These are phyloP conservation scores for Takifugu ocellatus DNA, from an alignment of 2,797 vertebrate genomes.

Conservation along the genomic window DNA sequence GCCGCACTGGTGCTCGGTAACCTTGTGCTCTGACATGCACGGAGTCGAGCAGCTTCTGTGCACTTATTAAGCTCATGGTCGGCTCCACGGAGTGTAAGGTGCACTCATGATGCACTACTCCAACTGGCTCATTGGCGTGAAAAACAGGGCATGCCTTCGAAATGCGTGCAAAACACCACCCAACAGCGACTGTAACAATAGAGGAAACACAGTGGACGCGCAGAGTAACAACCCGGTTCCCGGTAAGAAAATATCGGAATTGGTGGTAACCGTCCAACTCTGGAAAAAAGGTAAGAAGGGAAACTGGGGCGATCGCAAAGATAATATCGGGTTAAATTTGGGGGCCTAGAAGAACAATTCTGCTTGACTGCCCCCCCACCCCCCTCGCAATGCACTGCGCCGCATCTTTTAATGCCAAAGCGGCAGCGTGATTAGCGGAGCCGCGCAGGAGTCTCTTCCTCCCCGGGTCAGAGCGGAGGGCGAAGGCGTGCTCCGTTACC, in stretches of 20 bases:
- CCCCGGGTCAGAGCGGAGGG: slow-evolving; percentile 72
- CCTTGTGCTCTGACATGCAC: slow-evolving; percentile 24
- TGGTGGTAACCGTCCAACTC: slow-evolving; percentile 44
- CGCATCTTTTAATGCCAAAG: not conserved
- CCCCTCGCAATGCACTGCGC: too few species aligned
- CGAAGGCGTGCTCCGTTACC: slow-evolving; percentile 83
- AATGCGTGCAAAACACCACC: slow-evolving; percentile 58
- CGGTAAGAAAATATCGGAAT: slow-evolving; percentile 43
- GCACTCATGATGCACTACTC: slow-evolving; percentile 72
- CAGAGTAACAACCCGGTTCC: slow-evolving; percentile 44
- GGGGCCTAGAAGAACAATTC: slow-evolving; percentile 30
- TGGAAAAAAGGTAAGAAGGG: slow-evolving; percentile 62
- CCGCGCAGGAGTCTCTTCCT: slow-evolving; percentile 29
- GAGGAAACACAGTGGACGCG: slow-evolving; percentile 40
- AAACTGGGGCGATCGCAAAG: not conserved
- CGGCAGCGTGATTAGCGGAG: not conserved
- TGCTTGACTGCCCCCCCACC: not conserved
- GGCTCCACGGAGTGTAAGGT: slow-evolving; percentile 20
- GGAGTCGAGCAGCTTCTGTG: slow-evolving; percentile 14
- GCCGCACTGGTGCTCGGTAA: slow-evolving; percentile 31
- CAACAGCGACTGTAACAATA: slow-evolving; percentile 51
- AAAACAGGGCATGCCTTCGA: slow-evolving; percentile 68
- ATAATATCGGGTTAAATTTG: slow-evolving; percentile 10
- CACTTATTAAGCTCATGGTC: slow-evolving; percentile 30
- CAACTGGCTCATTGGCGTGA: slow-evolving; percentile 69